Evolutionary conservation across 2,888 invertebrate species (phyloP).

Genomic region (Lasioglossum oenotherae): DNA sequence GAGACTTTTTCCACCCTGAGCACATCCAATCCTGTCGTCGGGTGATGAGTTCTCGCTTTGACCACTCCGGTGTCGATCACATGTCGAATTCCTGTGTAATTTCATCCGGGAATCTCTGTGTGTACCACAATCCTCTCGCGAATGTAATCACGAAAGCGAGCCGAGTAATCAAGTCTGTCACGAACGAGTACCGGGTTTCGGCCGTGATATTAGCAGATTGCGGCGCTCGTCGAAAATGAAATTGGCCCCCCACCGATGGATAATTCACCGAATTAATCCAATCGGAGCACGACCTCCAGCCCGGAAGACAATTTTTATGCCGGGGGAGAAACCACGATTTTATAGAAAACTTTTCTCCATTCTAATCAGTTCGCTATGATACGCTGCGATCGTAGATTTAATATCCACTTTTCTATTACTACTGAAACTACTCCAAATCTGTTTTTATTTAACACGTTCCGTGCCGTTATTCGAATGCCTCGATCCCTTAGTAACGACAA

Average conservation of each 20-base stretch:
- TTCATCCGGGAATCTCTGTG: constrained; percentile 41
- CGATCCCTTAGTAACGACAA: too few species aligned
- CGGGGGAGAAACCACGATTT: background rate
- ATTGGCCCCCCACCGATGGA: constrained; percentile 28
- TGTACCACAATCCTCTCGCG: constrained; percentile 31
- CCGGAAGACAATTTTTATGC: background rate
- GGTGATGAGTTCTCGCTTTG: constrained; percentile 93
- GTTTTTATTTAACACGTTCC: background rate
- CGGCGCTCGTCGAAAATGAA: constrained; percentile 45
- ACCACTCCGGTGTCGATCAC: constrained; percentile 97
- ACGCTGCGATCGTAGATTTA: background rate
- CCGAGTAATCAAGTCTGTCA: constrained; percentile 55
- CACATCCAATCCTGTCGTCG: constrained; percentile 92
- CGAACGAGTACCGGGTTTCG: constrained; percentile 40
- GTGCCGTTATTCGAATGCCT: too few species aligned
- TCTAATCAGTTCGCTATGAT: background rate
- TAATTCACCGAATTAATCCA: constrained; percentile 50
- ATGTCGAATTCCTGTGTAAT: constrained; percentile 89
- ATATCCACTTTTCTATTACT: background rate
- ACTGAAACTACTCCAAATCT: background rate
- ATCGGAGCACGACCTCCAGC: background rate
- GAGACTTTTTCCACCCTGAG: constrained; percentile 93
- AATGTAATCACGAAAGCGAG: constrained; percentile 53
- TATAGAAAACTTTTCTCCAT: background rate
- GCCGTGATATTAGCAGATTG: constrained; percentile 50